phyloP scores from a whole-genome alignment of 2,888 invertebrate genomes.

The Sepiola atlantica region DNA sequence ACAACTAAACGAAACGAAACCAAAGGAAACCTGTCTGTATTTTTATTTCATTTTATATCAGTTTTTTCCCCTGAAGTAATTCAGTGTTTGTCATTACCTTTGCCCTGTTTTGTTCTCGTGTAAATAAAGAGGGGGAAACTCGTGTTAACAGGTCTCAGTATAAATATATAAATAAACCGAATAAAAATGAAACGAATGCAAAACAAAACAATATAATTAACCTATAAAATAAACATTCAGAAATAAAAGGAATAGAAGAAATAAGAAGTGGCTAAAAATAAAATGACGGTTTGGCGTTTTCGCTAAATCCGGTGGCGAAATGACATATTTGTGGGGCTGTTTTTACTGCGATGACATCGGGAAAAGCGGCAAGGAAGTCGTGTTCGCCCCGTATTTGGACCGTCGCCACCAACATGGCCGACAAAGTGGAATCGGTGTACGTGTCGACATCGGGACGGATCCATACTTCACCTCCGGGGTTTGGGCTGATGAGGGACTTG shows the following conservation, averaged over 20 bases:
- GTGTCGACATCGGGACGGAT: background rate
- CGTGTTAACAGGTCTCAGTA: too few species aligned
- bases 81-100: too few species aligned
- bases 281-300: background rate
- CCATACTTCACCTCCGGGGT: background rate
- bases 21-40: too few species aligned
- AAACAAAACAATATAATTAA: too few species aligned
- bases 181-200: background rate
- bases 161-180: background rate
- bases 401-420: background rate
- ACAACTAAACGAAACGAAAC: too few species aligned
- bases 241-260: too few species aligned
- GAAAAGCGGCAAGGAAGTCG: background rate
- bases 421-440: conserved; percentile 2
- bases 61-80: too few species aligned
- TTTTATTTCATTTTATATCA: too few species aligned
- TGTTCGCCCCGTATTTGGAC: conserved; percentile 23
- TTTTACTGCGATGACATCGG: background rate
- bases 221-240: too few species aligned
- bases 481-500: background rate
- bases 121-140: too few species aligned
- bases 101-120: too few species aligned
- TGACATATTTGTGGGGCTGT: conserved; percentile 18
- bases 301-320: background rate
- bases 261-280: background rate